Percentiles rank a stretch among this genome's conserved stretches.
Conservation (phyloP, 2,888 invertebrate species). For the Stramonita haemastoma region DNA sequence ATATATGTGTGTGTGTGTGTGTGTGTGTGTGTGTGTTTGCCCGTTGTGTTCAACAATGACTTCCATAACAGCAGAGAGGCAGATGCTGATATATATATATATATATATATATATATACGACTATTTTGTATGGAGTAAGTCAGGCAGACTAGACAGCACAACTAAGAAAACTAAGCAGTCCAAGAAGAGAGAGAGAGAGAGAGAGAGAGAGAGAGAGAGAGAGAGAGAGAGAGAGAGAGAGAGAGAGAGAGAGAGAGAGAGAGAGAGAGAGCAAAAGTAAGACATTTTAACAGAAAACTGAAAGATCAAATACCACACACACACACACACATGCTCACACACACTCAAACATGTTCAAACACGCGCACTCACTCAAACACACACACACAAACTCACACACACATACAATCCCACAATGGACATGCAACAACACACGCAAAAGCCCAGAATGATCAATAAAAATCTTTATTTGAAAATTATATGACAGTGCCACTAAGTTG, state of each 20-base stretch:
- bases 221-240: background rate
- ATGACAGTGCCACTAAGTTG: slow-evolving; percentile 10
- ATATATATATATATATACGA: no score
- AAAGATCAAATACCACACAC: no score
- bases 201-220: background rate
- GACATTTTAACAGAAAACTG: background rate
- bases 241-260: background rate
- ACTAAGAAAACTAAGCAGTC: background rate
- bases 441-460: background rate
- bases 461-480: slow-evolving; percentile 21
- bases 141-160: no score
- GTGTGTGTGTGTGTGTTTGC: no score
- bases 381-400: background rate
- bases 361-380: background rate
- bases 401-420: background rate
- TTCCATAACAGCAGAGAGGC: no score
- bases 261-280: background rate
- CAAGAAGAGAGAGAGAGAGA: background rate
- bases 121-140: no score
- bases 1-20: no score
- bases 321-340: background rate
- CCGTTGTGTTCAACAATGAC: no score
- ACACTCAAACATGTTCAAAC: background rate
- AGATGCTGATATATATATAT: no score
- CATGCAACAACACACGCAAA: background rate